Percentiles rank a stretch among this genome's conserved stretches.
Evolutionary conservation across 2,113 vertebrate genomes (phyloP).

Genomic region (Pygoscelis adeliae): DNA sequence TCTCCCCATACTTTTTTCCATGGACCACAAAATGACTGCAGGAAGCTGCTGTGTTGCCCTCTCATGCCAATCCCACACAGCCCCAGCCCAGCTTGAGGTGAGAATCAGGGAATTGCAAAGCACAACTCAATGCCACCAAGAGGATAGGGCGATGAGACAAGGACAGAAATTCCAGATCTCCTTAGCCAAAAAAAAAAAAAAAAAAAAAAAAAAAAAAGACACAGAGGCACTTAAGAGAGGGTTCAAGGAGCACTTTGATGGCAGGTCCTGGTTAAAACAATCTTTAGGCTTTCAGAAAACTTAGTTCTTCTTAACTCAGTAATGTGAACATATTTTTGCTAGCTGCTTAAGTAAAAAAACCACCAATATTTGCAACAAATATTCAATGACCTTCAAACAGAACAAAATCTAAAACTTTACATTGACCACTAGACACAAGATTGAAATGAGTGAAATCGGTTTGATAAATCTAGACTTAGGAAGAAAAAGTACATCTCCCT

Average conservation of each 20-base stretch:
- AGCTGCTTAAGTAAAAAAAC: neutral
- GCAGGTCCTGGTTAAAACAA: accelerated
- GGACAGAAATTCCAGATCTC: neutral
- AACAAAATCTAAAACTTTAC: neutral
- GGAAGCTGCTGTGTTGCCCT: neutral
- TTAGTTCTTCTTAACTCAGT: neutral
- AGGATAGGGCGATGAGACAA: neutral
- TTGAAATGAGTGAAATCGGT: neutral
- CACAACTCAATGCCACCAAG: neutral
- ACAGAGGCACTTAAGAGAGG: accelerated
- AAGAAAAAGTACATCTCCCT: neutral
- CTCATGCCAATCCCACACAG: neutral
- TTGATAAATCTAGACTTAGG: neutral
- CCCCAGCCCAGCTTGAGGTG: neutral
- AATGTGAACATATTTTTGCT: neutral
- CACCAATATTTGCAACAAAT: neutral
- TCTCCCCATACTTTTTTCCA: neutral
- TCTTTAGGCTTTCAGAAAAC: neutral
- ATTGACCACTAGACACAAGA: neutral
- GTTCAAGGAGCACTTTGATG: neutral
- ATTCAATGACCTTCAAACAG: neutral
- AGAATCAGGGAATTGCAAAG: neutral
- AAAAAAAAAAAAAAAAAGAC: neutral
- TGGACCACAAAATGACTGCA: neutral
- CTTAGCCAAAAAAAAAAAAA: neutral